Evolutionary conservation across 1,140 invertebrate species (phyloP).

Genomic region (Venustaconcha ellipsiformis): DNA sequence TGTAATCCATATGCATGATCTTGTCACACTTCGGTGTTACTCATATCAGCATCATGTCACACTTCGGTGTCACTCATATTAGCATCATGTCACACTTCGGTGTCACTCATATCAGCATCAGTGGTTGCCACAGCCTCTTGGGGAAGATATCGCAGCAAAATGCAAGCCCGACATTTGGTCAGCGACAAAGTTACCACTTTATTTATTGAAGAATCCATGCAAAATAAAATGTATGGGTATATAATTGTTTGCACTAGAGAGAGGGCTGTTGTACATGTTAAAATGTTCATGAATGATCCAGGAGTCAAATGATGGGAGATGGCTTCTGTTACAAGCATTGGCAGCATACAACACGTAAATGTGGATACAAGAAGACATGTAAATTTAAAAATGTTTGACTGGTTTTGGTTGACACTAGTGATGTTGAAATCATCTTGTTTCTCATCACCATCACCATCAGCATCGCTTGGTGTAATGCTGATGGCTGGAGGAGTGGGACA

Average conservation of each 20-base stretch:
- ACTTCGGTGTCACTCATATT: conserved; percentile 27
- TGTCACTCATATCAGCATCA: conserved; percentile 24
- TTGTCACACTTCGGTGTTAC: conserved; percentile 23
- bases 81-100: conserved; percentile 14
- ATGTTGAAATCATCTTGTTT: conserved; percentile 19
- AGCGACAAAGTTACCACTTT: conserved; percentile 46
- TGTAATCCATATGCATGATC: not conserved
- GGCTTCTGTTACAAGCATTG: conserved; percentile 50
- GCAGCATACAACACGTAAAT: conserved; percentile 51
- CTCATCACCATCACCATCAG: not conserved
- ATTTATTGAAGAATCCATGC: conserved; percentile 48
- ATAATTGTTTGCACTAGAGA: conserved; percentile 57
- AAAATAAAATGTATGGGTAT: conserved; percentile 57
- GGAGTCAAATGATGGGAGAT: conserved; percentile 36
- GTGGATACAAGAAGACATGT: conserved; percentile 48
- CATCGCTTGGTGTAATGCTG: conserved; percentile 23
- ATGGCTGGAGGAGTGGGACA: conserved; percentile 32
- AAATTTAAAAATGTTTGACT: conserved; percentile 38
- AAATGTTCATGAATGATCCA: conserved; percentile 48
- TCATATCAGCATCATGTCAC: conserved; percentile 13
- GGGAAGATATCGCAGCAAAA: conserved; percentile 31
- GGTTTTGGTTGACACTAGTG: conserved; percentile 24
- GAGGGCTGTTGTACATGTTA: conserved; percentile 55
- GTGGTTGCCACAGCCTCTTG: conserved; percentile 35
- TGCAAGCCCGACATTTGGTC: conserved; percentile 18